phyloP scores from a whole-genome alignment of 2,888 invertebrate genomes.

The Allygus modestus region DNA sequence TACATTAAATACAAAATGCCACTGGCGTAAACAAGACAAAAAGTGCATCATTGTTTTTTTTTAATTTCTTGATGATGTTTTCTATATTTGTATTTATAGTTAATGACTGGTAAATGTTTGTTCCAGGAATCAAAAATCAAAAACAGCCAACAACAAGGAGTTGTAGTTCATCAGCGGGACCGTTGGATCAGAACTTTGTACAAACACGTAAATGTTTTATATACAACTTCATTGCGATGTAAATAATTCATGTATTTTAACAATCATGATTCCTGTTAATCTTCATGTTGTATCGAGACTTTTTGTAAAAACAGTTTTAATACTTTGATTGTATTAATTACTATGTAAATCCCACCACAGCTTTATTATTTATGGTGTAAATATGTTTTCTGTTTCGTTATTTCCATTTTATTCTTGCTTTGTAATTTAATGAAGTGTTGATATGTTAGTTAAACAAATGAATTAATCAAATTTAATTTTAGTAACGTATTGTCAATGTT shows the following conservation, averaged over 20 bases:
- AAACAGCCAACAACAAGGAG: neutral
- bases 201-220: too few species aligned
- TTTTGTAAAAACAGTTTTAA: neutral
- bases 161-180: neutral
- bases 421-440: neutral
- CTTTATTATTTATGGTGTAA: neutral
- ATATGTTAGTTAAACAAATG: too few species aligned
- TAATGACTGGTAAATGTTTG: neutral
- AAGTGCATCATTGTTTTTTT: too few species aligned
- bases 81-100: too few species aligned
- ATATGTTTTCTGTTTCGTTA: neutral
- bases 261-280: neutral
- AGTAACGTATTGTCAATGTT: neutral
- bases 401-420: neutral
- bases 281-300: neutral
- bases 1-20: too few species aligned
- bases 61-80: too few species aligned
- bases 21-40: too few species aligned
- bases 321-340: neutral
- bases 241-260: neutral
- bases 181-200: too few species aligned
- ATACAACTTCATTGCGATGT: too few species aligned
- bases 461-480: neutral
- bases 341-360: neutral
- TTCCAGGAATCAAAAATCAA: slow-evolving; percentile 47